Base-by-base conservation (phyloP, 2,113 vertebrate species). In the Heterotilapia buettikoferi region DNA sequence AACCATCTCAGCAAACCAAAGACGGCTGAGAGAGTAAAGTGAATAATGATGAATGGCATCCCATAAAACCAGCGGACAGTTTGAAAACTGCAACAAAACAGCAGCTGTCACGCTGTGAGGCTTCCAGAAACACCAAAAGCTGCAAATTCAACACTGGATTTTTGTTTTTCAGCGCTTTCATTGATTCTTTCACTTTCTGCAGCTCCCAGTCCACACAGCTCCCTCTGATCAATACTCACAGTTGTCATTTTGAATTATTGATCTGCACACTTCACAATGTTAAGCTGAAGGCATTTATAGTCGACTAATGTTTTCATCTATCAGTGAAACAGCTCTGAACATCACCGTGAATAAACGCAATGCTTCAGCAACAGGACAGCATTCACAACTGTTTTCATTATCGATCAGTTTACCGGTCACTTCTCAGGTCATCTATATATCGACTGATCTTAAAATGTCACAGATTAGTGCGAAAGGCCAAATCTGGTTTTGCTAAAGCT, bases 151-250 rank as follows among this genome's bases (percentile, higher is more conserved):
- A 78, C 73, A 52, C 26, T 33, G 45, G 29, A 78, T 12, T 52
- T 52, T 52, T 18, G 21, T 73, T 31, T 52, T 78, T 52, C 73
- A 31, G 16, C 45, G 2, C 10, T n/a, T 52, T 52, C 45, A 78
- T 73, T 9, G 82, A 84, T 71, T 40, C 63, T 29, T 50, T 57
- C 38, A 78, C 31, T 47, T 59, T n/a, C 24, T 14, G 11, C 63
- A 52, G 84, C 85, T 56, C 61, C 29, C 26, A 31, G 36, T 61
- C 83, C 7, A n/a, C 36, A 45, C 38, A 21, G 68, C 40, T 9
- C 10, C 54, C 71, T 38, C 3, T 9, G 84, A 92, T 94, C 91
- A 88, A 92, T 93, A 87, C 73, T 83, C 76, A 68, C 83, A 31
- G 85, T 38, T 79, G 86, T 88, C 85, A 80, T 84, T 85, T 56